Conservation (phyloP, 1,140 invertebrate species). For the Argopecten irradians region DNA sequence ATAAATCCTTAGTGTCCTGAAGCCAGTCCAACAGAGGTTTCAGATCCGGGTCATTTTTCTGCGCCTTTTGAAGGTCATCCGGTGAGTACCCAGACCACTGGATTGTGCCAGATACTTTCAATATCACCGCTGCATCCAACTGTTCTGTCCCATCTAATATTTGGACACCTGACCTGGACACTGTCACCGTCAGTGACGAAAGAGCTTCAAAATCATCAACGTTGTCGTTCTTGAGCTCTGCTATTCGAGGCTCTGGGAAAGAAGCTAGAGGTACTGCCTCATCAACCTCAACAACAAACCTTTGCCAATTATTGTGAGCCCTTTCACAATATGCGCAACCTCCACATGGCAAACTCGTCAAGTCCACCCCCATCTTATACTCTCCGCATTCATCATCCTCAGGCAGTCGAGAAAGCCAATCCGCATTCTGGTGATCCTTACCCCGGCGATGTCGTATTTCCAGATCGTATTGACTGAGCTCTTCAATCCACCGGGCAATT, state of each 20-base stretch:
- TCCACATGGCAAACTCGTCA: conserved; percentile 25
- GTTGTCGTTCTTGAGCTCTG: not conserved
- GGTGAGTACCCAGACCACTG: not conserved
- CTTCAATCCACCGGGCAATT: conserved; percentile 58
- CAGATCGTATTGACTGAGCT: conserved; percentile 55
- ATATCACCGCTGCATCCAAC: not conserved
- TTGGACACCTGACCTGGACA: not conserved
- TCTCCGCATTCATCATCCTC: not conserved
- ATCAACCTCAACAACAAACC: conserved; percentile 24
- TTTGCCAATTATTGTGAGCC: conserved; percentile 26
- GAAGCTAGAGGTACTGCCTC: conserved; percentile 27
- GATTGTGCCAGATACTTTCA: not conserved
- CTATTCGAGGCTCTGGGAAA: too few species aligned
- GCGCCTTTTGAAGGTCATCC: not conserved
- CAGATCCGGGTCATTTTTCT: conserved; percentile 22
- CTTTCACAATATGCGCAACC: not conserved
- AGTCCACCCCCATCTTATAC: not conserved
- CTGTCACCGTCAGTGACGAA: not conserved
- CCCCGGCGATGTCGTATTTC: conserved; percentile 57
- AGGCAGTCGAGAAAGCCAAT: conserved; percentile 50
- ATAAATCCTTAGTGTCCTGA: not conserved
- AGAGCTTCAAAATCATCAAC: not conserved
- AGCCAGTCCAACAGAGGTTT: not conserved
- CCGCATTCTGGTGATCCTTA: conserved; percentile 57
- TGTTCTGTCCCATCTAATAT: not conserved